These are phyloP conservation scores for Pachypsylla venusta DNA, from an alignment of 1,140 invertebrate genomes.

Conservation along the genomic window DNA sequence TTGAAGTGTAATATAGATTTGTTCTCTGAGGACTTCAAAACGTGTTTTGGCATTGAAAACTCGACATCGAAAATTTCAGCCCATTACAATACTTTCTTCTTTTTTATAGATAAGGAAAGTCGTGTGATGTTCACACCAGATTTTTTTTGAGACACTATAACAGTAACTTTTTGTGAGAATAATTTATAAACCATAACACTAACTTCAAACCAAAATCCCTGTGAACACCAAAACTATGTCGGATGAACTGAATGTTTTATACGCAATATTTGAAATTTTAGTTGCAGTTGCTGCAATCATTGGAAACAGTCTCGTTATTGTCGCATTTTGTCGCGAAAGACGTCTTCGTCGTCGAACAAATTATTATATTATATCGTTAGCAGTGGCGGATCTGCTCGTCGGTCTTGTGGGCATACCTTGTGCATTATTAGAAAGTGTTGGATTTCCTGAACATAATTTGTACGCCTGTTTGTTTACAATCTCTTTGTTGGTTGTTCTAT, in stretches of 20 bases:
- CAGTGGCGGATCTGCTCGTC: slow-evolving; percentile 67
- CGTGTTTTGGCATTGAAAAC: no score
- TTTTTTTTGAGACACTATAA: no score
- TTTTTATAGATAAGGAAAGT: no score
- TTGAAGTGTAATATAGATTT: no score
- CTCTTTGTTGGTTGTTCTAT: slow-evolving; percentile 69
- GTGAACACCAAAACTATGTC: no score
- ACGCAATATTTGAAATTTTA: slow-evolving; percentile 57
- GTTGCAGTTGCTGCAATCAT: slow-evolving; percentile 65
- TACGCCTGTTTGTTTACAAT: slow-evolving; percentile 75
- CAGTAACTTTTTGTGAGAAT: no score
- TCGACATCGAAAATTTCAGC: no score
- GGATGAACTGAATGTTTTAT: slow-evolving; percentile 41
- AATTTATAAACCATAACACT: no score
- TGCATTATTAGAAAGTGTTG: slow-evolving; percentile 59
- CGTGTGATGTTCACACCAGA: no score
- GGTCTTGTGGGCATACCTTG: slow-evolving; percentile 69
- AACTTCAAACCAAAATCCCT: no score
- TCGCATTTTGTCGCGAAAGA: slow-evolving; percentile 61
- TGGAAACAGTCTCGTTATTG: slow-evolving; percentile 71
- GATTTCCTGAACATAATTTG: slow-evolving; percentile 57
- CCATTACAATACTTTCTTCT: no score
- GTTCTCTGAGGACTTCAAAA: no score
- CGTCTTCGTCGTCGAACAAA: slow-evolving; percentile 66
- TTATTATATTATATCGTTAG: slow-evolving; percentile 80